Percentiles rank a stretch among this genome's conserved stretches.
Conservation (phyloP, 2,797 vertebrate species). For the Momotus momota region DNA sequence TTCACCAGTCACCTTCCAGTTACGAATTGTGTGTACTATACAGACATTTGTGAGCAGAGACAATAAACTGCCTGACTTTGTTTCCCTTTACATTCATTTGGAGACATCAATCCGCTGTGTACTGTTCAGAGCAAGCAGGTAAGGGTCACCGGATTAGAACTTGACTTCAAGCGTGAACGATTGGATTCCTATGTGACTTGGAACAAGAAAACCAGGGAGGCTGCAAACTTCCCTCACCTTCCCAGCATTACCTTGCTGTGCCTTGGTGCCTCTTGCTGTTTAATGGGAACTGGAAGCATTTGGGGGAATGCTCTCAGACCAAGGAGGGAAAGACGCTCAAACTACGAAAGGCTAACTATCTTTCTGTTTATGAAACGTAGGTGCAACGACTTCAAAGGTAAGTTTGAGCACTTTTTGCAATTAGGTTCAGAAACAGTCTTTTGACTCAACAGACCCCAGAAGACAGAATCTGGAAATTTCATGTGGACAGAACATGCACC, state of each 20-base stretch:
- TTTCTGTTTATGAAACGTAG: background rate
- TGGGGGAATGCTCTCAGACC: background rate
- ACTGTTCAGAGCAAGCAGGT: background rate
- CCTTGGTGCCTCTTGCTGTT: background rate
- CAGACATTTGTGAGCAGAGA: background rate
- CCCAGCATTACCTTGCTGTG: background rate
- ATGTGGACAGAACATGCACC: background rate
- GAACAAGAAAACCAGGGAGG: background rate
- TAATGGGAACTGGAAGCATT: background rate
- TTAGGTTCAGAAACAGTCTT: background rate
- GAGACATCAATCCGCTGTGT: background rate
- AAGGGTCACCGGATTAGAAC: background rate
- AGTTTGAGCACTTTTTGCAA: background rate
- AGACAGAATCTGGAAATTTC: background rate
- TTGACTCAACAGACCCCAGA: background rate
- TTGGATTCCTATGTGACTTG: background rate
- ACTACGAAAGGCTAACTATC: background rate
- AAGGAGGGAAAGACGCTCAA: background rate
- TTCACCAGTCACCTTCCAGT: background rate
- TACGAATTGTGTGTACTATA: background rate
- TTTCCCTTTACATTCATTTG: background rate
- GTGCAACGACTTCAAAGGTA: background rate
- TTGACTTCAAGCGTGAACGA: background rate
- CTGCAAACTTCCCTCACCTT: background rate
- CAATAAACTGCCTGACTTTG: background rate